Evolutionary conservation across 2,113 vertebrate species (phyloP).

Genomic region (Psettodes erumei): DNA sequence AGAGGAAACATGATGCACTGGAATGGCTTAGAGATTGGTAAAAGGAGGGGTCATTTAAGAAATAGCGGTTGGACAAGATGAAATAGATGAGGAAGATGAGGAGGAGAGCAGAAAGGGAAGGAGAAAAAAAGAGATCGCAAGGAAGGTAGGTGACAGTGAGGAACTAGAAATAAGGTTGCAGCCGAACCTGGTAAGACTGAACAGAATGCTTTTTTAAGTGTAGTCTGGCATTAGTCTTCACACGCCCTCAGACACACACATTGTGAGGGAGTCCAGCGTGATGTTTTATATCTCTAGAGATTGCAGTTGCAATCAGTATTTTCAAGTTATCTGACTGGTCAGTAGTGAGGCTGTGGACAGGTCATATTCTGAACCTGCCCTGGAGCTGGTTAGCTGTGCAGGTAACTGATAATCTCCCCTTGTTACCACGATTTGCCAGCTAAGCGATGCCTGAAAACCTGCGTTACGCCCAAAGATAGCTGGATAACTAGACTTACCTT

Average conservation of each 20-base stretch:
- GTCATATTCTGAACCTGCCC: not conserved
- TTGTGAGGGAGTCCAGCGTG: not conserved
- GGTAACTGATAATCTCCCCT: not conserved
- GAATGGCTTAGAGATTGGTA: constrained; percentile 47
- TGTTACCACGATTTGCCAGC: not conserved
- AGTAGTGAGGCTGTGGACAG: not conserved
- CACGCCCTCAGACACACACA: constrained; percentile 1
- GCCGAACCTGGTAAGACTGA: not conserved
- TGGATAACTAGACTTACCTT: not conserved
- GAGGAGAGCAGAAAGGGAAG: constrained; percentile 5
- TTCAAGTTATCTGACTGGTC: not conserved
- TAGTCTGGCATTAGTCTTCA: not conserved
- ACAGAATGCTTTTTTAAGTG: not conserved
- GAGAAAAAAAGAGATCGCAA: constrained; percentile 9
- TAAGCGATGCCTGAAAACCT: not conserved
- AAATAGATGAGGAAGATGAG: constrained; percentile 29
- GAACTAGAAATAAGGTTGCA: constrained; percentile 4
- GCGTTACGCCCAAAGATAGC: not conserved
- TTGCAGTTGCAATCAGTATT: not conserved
- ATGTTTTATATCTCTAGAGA: not conserved
- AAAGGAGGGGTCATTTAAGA: constrained; percentile 67
- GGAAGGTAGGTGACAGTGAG: not conserved
- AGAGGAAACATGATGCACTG: constrained; percentile 41
- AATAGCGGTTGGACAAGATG: constrained; percentile 42
- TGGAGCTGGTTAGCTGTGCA: not conserved